A percentile compares a stretch with the other conserved stretches of the same genome.
Conservation (phyloP, 2,888 invertebrate genomes). For the Syrphus vitripennis region DNA sequence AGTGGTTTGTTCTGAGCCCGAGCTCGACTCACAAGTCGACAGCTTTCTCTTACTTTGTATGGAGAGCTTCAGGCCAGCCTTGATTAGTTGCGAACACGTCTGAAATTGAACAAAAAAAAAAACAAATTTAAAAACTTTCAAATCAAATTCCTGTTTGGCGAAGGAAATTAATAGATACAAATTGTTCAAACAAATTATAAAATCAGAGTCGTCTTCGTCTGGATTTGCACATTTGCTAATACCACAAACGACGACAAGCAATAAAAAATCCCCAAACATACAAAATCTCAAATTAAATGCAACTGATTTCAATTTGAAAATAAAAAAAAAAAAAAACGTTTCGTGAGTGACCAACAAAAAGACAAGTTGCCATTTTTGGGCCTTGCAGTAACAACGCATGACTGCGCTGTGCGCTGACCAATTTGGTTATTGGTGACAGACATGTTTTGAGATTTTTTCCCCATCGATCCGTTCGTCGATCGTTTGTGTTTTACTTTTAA, state of each 20-base stretch:
- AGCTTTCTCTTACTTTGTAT: slow-evolving; percentile 93
- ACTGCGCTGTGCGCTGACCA: slow-evolving; percentile 64
- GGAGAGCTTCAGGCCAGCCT: slow-evolving; percentile 93
- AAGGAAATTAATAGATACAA: slow-evolving; percentile 1
- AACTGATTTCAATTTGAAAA: slow-evolving; percentile 55
- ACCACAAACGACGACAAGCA: not conserved
- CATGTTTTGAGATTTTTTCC: slow-evolving; percentile 74
- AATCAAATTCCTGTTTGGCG: slow-evolving; percentile 29
- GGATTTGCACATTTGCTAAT: slow-evolving; percentile 31
- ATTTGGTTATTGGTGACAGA: slow-evolving; percentile 79
- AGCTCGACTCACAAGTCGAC: slow-evolving; percentile 85
- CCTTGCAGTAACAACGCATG: slow-evolving; percentile 66
- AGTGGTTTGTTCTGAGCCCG: slow-evolving; percentile 81
- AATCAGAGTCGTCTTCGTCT: not conserved
- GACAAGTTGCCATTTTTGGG: slow-evolving; percentile 68
- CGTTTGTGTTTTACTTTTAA: slow-evolving; percentile 58
- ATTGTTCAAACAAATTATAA: not conserved
- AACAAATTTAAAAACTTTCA: slow-evolving; percentile 22
- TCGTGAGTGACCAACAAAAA: slow-evolving; percentile 69
- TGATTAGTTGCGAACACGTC: slow-evolving; percentile 94
- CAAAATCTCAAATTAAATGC: slow-evolving; percentile 35
- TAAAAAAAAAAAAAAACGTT: too few species aligned
- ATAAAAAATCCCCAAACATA: slow-evolving; percentile 30
- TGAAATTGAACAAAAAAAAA: slow-evolving; percentile 79
- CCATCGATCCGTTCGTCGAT: slow-evolving; percentile 31